A percentile compares a stretch with the other conserved stretches of the same genome.
Evolutionary conservation across 2,113 vertebrate species (phyloP).

Genomic region (Accipiter cooperii): DNA sequence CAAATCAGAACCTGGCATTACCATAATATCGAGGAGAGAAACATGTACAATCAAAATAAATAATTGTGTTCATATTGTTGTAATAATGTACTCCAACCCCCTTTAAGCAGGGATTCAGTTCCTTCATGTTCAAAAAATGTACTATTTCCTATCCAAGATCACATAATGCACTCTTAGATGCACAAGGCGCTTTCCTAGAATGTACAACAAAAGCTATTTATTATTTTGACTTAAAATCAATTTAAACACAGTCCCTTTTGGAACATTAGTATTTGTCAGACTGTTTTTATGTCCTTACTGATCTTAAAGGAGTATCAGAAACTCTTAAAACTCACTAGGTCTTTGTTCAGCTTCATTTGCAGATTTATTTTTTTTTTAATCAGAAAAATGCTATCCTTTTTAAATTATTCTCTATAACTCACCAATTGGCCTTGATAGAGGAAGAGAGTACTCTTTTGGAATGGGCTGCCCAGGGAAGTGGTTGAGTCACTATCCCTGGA

Average conservation of each 20-base stretch:
- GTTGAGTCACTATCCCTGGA: too few relatives aligned
- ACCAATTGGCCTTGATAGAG: background rate
- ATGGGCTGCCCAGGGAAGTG: too few relatives aligned
- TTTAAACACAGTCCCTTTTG: background rate
- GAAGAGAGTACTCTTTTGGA: background rate
- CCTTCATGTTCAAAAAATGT: background rate
- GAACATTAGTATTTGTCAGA: background rate
- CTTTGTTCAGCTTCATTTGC: background rate
- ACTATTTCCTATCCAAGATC: background rate
- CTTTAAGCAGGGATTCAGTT: background rate
- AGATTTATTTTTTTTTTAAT: background rate
- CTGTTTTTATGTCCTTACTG: background rate
- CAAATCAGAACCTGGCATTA: background rate
- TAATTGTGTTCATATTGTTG: background rate
- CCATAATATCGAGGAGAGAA: background rate
- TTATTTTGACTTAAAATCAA: constrained; percentile 38
- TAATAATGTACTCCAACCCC: background rate
- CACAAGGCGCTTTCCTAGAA: background rate
- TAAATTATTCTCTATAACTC: background rate
- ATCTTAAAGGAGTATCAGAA: background rate
- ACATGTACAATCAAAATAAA: background rate
- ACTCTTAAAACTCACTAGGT: background rate
- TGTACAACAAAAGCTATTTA: background rate
- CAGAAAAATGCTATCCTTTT: background rate
- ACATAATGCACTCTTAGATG: background rate